A percentile compares a stretch with the other conserved stretches of the same genome.
These are phyloP conservation scores for Aegithalos caudatus DNA, from an alignment of 2,113 vertebrate species.

Conservation along the genomic window DNA sequence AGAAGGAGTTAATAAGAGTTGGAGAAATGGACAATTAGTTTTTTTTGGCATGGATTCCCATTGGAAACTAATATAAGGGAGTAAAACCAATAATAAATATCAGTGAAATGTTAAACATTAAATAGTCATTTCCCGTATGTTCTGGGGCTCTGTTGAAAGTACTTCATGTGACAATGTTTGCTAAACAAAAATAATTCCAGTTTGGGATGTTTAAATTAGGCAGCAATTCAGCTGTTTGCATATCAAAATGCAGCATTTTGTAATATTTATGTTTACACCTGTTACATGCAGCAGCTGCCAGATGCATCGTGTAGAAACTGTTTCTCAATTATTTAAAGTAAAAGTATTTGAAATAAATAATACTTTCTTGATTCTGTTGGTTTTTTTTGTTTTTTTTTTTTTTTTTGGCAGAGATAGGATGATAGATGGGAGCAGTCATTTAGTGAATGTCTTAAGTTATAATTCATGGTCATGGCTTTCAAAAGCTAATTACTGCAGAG, in stretches of 20 bases:
- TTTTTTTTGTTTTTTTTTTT: not conserved
- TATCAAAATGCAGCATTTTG: not conserved
- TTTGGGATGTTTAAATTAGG: not conserved
- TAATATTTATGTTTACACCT: not conserved
- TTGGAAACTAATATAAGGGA: not conserved
- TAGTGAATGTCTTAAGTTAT: not conserved
- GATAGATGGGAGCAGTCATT: not conserved
- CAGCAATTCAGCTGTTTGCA: not conserved
- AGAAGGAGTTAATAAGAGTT: not conserved
- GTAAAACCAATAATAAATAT: not conserved
- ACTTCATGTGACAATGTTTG: not conserved
- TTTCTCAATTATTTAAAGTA: not conserved
- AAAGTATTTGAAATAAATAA: not conserved
- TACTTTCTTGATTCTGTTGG: not conserved
- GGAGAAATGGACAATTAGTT: not conserved
- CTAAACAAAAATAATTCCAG: not conserved
- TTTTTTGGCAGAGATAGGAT: not conserved
- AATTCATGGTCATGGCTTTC: not conserved
- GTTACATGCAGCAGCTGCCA: not conserved
- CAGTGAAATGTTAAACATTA: not conserved
- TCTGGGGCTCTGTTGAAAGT: not conserved
- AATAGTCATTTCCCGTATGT: not conserved
- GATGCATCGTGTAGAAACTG: not conserved
- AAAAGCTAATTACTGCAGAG: not conserved
- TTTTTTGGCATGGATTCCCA: not conserved